Conservation (phyloP, 2,113 vertebrate species). For the Gobius niger region DNA sequence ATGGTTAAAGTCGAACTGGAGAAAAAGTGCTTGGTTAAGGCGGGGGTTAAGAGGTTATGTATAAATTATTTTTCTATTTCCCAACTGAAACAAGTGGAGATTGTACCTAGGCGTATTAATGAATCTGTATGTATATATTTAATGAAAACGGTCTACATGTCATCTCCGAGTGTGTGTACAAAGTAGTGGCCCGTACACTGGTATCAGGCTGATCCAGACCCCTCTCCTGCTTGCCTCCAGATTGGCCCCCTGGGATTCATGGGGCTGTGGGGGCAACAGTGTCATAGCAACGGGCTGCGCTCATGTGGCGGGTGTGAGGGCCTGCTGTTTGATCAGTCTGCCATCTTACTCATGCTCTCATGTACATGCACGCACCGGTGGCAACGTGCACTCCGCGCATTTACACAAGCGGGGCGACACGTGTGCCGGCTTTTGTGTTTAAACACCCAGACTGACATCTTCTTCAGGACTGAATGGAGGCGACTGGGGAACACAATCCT, state of each 20-base stretch:
- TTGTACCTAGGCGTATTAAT: too few relatives aligned
- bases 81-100: too few relatives aligned
- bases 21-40: too few relatives aligned
- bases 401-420: conserved; percentile 16
- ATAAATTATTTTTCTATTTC: too few relatives aligned
- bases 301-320: conserved; percentile 66
- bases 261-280: conserved; percentile 63
- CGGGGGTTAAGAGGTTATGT: too few relatives aligned
- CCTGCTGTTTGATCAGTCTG: conserved; percentile 70
- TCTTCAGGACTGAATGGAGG: background rate
- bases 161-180: background rate
- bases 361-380: background rate
- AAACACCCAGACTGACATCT: conserved; percentile 11
- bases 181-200: conserved; percentile 19
- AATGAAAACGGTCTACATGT: too few relatives aligned
- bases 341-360: conserved; percentile 47
- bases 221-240: conserved; percentile 68
- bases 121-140: too few relatives aligned
- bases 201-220: conserved; percentile 62
- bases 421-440: background rate
- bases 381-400: conserved; percentile 18
- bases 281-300: conserved; percentile 66
- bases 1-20: too few relatives aligned
- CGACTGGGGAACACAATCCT: conserved; percentile 13
- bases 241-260: conserved; percentile 67